Base-by-base conservation (phyloP, 2,797 vertebrate species). In the Hippoglossus hippoglossus region DNA sequence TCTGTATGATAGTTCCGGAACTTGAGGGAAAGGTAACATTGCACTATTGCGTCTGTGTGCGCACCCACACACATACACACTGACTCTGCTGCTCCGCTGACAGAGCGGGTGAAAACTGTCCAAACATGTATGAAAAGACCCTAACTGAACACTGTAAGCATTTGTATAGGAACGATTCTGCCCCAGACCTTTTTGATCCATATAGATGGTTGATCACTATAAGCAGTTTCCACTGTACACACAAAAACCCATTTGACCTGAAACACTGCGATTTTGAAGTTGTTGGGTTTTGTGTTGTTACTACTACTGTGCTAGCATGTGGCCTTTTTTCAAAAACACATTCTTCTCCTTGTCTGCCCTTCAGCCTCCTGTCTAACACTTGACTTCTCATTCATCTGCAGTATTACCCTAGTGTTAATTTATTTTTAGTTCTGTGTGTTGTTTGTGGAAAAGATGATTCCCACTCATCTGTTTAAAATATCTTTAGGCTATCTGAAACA, bases 281-380 rank as follows among this genome's bases (percentile, higher is more conserved):
- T 77, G 67, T 80, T 65, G 63, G 81, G 76, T 88, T 82, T 75
- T 81, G 87, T 90, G 56, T 60, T 90, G 89, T 88, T 94, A 85
- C 91, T 90, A 80, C 82, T 82, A 77, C 81, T 25, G 76, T 84
- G 74, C 83, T 75, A 79, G 84, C 87, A 89, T 87, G 87, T 89
- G 87, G 88, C 88, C 89, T 88, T 61, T 21, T 10, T 16, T 25
- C 1, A 28, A 61, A 47, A 66, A 70, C 50, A 44, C 22, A 7
- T 49, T 64, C 3, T 3, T 47, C 26, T 53, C 1, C 9, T n/a
- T 36, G 46, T 66, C 36, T 22, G 6, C 21, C 13, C 6, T 24
- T 56, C 11, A 1, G 60, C 62, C 39, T 64, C 44, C 10, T 8
- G 52, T 63, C 22, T 58, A 24, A 69, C 50, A 25, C 16, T 19